phyloP scores from a whole-genome alignment of 2,888 invertebrate species.

The Steinernema scapterisci region DNA sequence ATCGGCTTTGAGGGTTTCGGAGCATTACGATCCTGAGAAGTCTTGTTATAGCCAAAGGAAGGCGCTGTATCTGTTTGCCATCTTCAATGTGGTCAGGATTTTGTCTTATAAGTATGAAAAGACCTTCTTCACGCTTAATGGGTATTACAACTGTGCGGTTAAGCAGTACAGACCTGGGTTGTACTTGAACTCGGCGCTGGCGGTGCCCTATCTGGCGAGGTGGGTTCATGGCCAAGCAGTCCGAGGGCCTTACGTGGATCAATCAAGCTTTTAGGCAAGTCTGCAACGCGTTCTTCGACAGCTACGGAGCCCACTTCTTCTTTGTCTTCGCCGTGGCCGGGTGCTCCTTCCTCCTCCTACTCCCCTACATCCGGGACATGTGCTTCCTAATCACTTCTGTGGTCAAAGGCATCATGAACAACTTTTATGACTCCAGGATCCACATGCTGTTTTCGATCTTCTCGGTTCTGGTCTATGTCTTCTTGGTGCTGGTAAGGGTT shows the following conservation, averaged over 20 bases:
- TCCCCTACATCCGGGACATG: conserved; percentile 14
- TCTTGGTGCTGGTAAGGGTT: conserved; percentile 10
- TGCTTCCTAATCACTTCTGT: conserved; percentile 20
- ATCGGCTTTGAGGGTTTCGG: neutral
- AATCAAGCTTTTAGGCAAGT: conserved; percentile 1
- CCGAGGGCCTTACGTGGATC: neutral
- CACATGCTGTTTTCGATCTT: neutral
- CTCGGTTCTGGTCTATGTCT: neutral
- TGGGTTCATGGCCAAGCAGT: neutral
- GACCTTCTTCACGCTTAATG: conserved; percentile 11
- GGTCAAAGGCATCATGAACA: neutral
- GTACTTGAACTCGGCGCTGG: conserved; percentile 19
- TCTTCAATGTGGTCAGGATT: conserved; percentile 5
- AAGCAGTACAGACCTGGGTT: conserved; percentile 23
- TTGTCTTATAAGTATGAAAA: conserved; percentile 10
- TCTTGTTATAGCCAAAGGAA: conserved; percentile 19
- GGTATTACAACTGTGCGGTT: conserved; percentile 1
- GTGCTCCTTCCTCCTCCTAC: conserved; percentile 12
- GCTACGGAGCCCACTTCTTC: conserved; percentile 27
- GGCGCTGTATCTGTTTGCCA: conserved; percentile 17
- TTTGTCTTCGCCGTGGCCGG: conserved; percentile 14
- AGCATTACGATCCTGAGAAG: neutral
- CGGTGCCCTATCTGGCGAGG: conserved; percentile 5
- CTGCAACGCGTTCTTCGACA: conserved; percentile 25
- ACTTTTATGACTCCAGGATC: neutral